Evolutionary conservation across 2,888 invertebrate species (phyloP).

Genomic region (Trachelus iudaicus): DNA sequence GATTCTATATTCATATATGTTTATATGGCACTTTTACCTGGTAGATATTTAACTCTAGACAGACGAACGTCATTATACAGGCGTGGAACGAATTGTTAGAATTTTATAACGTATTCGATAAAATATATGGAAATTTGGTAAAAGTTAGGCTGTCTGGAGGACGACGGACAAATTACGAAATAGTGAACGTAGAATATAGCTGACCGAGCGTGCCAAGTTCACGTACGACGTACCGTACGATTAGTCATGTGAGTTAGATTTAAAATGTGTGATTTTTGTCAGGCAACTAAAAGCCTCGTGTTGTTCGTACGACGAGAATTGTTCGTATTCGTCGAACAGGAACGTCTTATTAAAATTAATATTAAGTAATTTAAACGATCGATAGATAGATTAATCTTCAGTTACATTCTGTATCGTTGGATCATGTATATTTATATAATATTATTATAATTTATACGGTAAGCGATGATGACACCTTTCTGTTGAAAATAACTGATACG

Average conservation of each 20-base stretch:
- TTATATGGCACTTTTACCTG: not conserved
- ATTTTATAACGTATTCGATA: too few species aligned
- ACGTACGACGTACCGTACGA: not conserved
- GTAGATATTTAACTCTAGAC: not conserved
- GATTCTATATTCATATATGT: not conserved
- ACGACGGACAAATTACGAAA: not conserved
- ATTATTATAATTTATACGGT: not conserved
- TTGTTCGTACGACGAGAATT: not conserved
- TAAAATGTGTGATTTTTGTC: not conserved
- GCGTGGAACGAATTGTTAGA: too few species aligned
- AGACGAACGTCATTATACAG: too few species aligned
- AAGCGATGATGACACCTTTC: not conserved
- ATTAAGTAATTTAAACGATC: not conserved
- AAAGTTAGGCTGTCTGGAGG: too few species aligned
- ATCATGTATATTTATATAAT: not conserved
- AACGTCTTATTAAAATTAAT: not conserved
- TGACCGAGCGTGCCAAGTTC: not conserved
- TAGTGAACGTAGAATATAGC: not conserved
- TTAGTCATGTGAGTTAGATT: not conserved
- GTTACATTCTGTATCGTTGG: not conserved
- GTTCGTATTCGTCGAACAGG: not conserved
- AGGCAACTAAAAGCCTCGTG: not conserved
- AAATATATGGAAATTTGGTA: too few species aligned
- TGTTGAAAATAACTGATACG: not conserved
- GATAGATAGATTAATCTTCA: not conserved